Percentiles rank a stretch among this genome's conserved stretches.
phyloP scores from a whole-genome alignment of 1,140 invertebrate genomes.

The Procambarus clarkii region DNA sequence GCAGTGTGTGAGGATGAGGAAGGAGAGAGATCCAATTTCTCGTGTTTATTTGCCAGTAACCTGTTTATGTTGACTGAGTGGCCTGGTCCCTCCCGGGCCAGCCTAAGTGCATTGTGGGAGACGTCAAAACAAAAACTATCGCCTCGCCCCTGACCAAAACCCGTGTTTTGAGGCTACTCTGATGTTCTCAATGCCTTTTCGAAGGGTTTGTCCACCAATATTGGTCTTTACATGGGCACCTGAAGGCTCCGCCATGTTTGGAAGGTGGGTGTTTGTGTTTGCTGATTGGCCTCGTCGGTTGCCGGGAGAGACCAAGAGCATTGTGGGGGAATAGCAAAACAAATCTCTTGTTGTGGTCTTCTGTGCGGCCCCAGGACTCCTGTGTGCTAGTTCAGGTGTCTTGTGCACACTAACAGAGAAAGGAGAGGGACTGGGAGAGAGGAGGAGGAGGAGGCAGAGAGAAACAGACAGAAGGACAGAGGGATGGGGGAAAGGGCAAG shows the following conservation, averaged over 20 bases:
- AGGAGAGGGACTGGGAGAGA: too few species aligned
- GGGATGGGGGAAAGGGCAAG: too few species aligned
- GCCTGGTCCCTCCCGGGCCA: background rate
- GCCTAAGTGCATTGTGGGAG: conserved; percentile 15
- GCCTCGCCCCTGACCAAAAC: background rate
- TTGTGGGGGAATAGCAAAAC: conserved; percentile 37
- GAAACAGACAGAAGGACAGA: too few species aligned
- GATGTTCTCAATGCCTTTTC: background rate
- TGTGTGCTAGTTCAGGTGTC: background rate
- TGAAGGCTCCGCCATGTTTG: background rate
- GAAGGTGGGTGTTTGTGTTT: background rate
- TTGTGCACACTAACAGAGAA: too few species aligned
- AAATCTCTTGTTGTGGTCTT: conserved; percentile 5
- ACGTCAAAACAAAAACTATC: conserved; percentile 6
- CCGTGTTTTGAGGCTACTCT: background rate
- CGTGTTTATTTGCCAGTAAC: conserved; percentile 45
- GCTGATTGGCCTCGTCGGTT: conserved; percentile 16
- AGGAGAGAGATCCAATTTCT: conserved; percentile 23
- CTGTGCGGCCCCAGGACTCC: background rate
- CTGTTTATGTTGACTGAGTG: conserved; percentile 55
- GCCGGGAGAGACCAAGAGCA: background rate
- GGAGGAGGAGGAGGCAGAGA: too few species aligned
- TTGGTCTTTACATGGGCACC: background rate
- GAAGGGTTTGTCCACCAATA: background rate
- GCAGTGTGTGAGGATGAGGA: background rate